Evolutionary conservation across 2,113 vertebrate species (phyloP).

Genomic region (Chaetodon auriga): DNA sequence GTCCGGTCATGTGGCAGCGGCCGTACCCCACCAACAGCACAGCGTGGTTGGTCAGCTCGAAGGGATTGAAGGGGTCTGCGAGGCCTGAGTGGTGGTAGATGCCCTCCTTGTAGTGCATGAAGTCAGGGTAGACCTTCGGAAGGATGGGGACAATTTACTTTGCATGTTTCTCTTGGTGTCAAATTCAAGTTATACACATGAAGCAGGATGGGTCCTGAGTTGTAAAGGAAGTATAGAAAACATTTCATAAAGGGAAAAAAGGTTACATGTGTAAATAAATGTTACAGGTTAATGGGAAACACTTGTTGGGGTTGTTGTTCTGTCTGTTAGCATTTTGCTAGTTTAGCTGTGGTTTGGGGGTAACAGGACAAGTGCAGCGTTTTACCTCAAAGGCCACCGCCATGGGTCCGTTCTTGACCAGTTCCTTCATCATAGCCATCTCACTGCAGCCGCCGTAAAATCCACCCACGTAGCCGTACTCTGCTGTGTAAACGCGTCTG

Average conservation of each 20-base stretch:
- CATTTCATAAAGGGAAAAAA: background rate
- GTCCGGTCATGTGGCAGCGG: slow-evolving; percentile 82
- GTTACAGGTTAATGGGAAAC: background rate
- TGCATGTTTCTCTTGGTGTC: background rate
- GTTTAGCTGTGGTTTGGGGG: background rate
- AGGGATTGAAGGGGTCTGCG: slow-evolving; percentile 89
- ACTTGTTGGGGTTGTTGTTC: too few species aligned
- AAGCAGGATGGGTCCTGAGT: background rate
- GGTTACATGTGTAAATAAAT: background rate
- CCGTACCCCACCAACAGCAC: slow-evolving; percentile 96
- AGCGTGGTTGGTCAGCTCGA: slow-evolving; percentile 95
- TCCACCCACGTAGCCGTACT: slow-evolving; percentile 94
- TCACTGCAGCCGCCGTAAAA: slow-evolving; percentile 98
- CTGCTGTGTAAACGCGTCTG: slow-evolving; percentile 85
- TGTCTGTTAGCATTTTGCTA: background rate
- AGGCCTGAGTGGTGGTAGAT: slow-evolving; percentile 95
- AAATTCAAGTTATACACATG: background rate
- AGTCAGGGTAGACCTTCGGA: slow-evolving; percentile 89
- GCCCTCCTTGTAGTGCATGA: slow-evolving; percentile 88
- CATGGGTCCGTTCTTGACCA: slow-evolving; percentile 90
- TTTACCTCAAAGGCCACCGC: slow-evolving; percentile 90
- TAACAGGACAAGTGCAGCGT: too few species aligned
- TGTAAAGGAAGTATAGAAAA: background rate
- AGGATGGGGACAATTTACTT: background rate
- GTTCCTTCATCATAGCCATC: slow-evolving; percentile 91